phyloP scores from a whole-genome alignment of 2,888 invertebrate species.

The Sesia bembeciformis region DNA sequence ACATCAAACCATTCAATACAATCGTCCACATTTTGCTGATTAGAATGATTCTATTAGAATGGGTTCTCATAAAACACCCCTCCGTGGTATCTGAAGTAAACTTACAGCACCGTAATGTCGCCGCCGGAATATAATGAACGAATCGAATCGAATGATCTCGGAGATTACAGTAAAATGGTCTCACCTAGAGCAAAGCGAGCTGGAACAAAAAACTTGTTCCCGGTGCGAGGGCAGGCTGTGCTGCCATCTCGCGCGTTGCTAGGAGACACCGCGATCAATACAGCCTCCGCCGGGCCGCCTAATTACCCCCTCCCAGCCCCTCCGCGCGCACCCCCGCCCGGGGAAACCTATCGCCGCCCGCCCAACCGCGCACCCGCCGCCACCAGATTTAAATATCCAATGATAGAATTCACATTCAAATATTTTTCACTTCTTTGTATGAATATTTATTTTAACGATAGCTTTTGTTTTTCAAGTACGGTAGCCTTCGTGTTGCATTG shows the following conservation, averaged over 20 bases:
- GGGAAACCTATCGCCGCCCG: constrained; percentile 34
- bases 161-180: constrained; percentile 66
- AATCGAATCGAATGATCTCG: constrained; percentile 57
- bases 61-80: background rate
- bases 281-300: constrained; percentile 74
- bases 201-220: constrained; percentile 59
- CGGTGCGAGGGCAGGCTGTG: constrained; percentile 51
- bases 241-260: constrained; percentile 71
- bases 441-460: constrained; percentile 46
- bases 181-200: constrained; percentile 55
- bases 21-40: too few relatives aligned
- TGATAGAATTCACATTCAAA: constrained; percentile 71
- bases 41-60: too few relatives aligned
- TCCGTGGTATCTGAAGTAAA: background rate
- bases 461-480: background rate
- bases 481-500: too few relatives aligned
- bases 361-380: constrained; percentile 45
- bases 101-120: background rate
- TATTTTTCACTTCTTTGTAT: constrained; percentile 54
- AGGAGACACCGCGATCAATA: constrained; percentile 69
- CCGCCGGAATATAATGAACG: constrained; percentile 28
- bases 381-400: constrained; percentile 69
- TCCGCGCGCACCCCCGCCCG: constrained; percentile 18
- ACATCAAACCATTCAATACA: background rate
- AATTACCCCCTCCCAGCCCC: constrained; percentile 44